Evolutionary conservation across 2,797 vertebrate genomes (phyloP).

Genomic region (Paedocypris micromegethes): DNA sequence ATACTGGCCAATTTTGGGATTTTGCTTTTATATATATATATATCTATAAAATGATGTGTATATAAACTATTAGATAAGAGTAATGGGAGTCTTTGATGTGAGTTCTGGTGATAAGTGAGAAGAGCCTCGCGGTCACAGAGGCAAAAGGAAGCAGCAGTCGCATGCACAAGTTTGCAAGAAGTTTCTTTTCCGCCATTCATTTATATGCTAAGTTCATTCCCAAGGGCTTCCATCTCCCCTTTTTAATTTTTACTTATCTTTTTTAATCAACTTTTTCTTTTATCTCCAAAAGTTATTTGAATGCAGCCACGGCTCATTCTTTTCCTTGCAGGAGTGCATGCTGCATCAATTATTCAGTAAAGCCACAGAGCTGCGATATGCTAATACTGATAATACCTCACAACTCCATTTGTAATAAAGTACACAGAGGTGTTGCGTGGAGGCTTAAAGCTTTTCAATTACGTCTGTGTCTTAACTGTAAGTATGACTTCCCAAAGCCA

Average conservation of each 20-base stretch:
- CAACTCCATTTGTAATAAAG: slow-evolving; percentile 49
- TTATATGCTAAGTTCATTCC: slow-evolving; percentile 65
- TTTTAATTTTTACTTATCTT: slow-evolving; percentile 60
- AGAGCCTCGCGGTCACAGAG: slow-evolving; percentile 53
- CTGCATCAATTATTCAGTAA: slow-evolving; percentile 61
- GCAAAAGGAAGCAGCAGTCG: slow-evolving; percentile 52
- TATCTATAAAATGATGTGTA: too few species aligned
- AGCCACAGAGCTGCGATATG: slow-evolving; percentile 51
- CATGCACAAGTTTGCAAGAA: slow-evolving; percentile 56
- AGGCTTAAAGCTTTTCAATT: too few species aligned
- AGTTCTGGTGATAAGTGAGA: slow-evolving; percentile 57
- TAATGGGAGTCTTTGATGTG: slow-evolving; percentile 46
- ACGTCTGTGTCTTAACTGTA: too few species aligned
- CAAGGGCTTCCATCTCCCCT: slow-evolving; percentile 49
- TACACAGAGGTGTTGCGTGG: too few species aligned
- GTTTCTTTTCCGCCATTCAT: slow-evolving; percentile 50
- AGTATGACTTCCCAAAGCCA: too few species aligned
- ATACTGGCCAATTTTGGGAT: too few species aligned
- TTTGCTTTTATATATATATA: too few species aligned
- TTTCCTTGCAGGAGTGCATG: slow-evolving; percentile 57
- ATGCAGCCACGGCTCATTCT: slow-evolving; percentile 57
- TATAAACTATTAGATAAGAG: slow-evolving; percentile 1
- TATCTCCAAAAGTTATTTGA: slow-evolving; percentile 59
- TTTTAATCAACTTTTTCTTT: slow-evolving; percentile 66
- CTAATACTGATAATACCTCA: too few species aligned